These are phyloP conservation scores for Vespertilio murinus DNA, from an alignment of 2,797 vertebrate species.

Conservation along the genomic window DNA sequence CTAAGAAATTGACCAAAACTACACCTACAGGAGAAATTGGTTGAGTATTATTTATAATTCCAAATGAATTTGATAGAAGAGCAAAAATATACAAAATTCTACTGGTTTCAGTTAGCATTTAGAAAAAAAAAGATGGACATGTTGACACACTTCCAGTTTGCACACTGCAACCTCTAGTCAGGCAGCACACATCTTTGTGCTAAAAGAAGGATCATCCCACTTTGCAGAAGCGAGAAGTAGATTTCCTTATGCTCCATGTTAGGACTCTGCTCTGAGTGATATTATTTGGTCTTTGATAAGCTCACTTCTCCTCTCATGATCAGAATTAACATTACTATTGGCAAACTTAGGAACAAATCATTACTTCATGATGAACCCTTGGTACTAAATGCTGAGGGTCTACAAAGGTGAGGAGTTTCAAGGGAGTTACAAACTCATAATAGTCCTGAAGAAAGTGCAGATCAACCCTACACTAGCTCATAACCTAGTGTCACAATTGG, in stretches of 20 bases:
- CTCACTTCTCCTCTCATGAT: background rate
- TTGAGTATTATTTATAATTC: slow-evolving; percentile 83
- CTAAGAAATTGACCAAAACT: slow-evolving; percentile 82
- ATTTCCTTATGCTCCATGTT: background rate
- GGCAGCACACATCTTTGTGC: background rate
- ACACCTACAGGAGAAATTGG: slow-evolving; percentile 85
- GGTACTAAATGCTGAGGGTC: background rate
- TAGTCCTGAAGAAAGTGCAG: background rate
- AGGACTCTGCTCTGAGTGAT: background rate
- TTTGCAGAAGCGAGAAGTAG: background rate
- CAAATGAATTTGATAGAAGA: slow-evolving; percentile 42
- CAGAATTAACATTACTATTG: slow-evolving; percentile 6
- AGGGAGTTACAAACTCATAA: background rate
- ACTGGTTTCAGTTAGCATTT: background rate
- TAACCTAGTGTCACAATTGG: background rate
- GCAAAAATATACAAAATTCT: background rate
- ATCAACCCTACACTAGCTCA: background rate
- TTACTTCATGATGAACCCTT: background rate
- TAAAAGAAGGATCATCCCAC: background rate
- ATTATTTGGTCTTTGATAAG: background rate
- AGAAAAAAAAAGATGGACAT: background rate
- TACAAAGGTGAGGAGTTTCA: slow-evolving; percentile 12
- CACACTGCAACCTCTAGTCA: background rate
- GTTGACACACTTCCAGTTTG: background rate
- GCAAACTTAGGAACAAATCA: background rate